These are phyloP conservation scores for Acleris laterana DNA, from an alignment of 2,888 invertebrate species.

Conservation along the genomic window DNA sequence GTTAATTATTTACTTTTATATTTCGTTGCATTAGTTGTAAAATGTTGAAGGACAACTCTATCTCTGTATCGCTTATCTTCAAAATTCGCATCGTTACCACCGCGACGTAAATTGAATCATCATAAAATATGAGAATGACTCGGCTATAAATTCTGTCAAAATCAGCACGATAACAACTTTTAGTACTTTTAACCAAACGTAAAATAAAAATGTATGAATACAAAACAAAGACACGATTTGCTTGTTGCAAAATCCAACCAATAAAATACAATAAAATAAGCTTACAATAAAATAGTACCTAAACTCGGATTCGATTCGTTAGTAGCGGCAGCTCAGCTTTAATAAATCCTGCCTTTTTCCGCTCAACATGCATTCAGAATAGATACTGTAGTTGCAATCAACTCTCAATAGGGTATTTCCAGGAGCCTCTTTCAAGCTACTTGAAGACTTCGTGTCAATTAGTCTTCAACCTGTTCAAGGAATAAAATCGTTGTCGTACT, in stretches of 20 bases:
- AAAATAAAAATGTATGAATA: too few species aligned
- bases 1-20: too few species aligned
- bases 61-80: constrained; percentile 4
- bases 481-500: too few species aligned
- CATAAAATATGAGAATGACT: constrained; percentile 8
- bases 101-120: too few species aligned
- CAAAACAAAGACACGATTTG: not conserved
- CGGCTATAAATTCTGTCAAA: constrained; percentile 15
- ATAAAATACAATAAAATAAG: too few species aligned
- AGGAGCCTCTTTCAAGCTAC: constrained; percentile 60
- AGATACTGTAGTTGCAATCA: constrained; percentile 69
- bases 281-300: not conserved
- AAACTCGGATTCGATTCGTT: constrained; percentile 51
- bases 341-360: constrained; percentile 66
- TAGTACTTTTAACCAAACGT: too few species aligned
- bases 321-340: constrained; percentile 55
- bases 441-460: constrained; percentile 46
- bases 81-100: too few species aligned
- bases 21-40: too few species aligned
- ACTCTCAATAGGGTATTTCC: constrained; percentile 76
- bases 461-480: too few species aligned
- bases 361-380: constrained; percentile 71
- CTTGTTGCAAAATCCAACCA: not conserved
- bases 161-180: constrained; percentile 9
- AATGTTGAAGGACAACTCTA: not conserved